A percentile compares a stretch with the other conserved stretches of the same genome.
Conservation (phyloP, 2,113 vertebrate species). For the Amazona vittata region DNA sequence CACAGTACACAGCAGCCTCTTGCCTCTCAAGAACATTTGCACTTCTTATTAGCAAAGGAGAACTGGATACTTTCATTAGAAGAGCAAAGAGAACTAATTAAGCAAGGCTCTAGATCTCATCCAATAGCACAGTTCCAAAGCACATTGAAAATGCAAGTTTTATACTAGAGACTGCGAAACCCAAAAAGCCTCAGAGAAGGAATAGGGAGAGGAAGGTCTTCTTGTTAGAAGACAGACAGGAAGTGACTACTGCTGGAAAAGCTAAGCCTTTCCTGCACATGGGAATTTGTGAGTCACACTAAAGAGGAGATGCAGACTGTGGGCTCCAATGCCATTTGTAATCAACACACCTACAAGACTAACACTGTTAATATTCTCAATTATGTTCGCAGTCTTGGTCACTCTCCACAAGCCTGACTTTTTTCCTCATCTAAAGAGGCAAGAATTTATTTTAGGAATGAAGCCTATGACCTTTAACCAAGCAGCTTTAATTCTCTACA, state of each 20-base stretch:
- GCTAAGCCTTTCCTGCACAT: background rate
- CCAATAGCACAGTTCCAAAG: background rate
- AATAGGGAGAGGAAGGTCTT: background rate
- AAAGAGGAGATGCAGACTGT: background rate
- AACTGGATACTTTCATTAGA: background rate
- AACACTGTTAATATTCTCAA: background rate
- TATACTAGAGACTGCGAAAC: background rate
- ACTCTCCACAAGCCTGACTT: background rate
- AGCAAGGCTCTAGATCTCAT: background rate
- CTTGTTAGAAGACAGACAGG: background rate
- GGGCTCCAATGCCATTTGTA: background rate
- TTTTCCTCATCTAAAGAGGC: background rate
- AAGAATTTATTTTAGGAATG: background rate
- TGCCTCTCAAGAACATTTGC: background rate
- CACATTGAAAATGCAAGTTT: background rate
- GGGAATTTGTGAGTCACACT: constrained; percentile 21
- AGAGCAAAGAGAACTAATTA: background rate
- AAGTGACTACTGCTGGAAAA: background rate
- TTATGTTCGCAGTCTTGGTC: background rate
- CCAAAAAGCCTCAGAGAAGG: background rate
- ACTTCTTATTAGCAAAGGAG: constrained; percentile 12
- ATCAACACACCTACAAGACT: background rate
- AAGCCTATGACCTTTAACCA: background rate
- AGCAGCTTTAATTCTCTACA: background rate
- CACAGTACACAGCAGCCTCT: background rate